Percentiles rank a stretch among this genome's conserved stretches.
phyloP scores from a whole-genome alignment of 2,113 vertebrate genomes.

The Formicarius rufipectus region DNA sequence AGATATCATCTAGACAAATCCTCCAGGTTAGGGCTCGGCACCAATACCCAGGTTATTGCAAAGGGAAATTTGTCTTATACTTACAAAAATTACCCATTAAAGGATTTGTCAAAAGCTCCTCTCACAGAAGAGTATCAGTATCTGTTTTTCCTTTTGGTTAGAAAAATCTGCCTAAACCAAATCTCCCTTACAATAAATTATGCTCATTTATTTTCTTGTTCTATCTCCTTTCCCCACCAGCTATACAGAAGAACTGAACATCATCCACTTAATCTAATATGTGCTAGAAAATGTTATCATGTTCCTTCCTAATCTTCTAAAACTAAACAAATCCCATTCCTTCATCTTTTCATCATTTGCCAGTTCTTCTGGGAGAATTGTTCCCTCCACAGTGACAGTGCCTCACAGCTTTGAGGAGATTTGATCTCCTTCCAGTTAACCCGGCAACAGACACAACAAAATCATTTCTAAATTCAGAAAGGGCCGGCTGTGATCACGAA shows the following conservation, averaged over 20 bases:
- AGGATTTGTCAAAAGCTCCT: background rate
- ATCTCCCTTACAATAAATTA: background rate
- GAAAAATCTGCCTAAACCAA: background rate
- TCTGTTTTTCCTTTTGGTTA: background rate
- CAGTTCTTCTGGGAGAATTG: background rate
- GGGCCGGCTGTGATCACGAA: constrained; percentile 23
- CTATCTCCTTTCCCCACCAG: background rate
- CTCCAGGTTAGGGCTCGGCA: background rate
- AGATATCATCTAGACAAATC: background rate
- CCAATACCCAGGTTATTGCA: background rate
- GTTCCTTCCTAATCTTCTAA: constrained; percentile 22
- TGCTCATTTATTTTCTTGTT: background rate
- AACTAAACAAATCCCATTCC: constrained; percentile 47
- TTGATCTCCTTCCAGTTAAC: constrained; percentile 43
- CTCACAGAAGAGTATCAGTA: background rate
- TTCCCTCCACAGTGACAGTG: background rate
- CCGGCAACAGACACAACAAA: background rate
- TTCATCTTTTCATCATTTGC: constrained; percentile 45
- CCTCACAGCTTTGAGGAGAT: constrained; percentile 14
- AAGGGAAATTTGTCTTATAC: background rate
- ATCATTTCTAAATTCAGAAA: constrained; percentile 8
- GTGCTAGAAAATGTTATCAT: constrained; percentile 13
- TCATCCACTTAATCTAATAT: background rate
- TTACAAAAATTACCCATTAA: background rate
- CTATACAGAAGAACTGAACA: background rate